Conservation (phyloP, 2,888 invertebrate genomes). For the Diplazon laetatorius region DNA sequence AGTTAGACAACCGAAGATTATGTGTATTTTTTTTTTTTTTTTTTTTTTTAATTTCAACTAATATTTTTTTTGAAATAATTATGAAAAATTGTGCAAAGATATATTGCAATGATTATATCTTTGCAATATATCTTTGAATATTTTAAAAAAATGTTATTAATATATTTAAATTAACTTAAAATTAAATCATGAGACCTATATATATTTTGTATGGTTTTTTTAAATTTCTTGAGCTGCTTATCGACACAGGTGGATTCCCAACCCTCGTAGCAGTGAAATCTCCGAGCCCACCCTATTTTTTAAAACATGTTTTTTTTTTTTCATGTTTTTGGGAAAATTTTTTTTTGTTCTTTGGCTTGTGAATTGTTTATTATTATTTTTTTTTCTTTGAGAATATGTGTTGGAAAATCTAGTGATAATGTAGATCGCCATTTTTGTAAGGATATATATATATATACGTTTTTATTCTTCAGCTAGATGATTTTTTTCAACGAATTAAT, state of each 20-base stretch:
- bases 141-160: too few relatives aligned
- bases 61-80: constrained; percentile 30
- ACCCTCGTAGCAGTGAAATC: background rate
- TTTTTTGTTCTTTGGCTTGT: background rate
- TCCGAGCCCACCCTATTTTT: background rate
- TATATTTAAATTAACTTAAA: too few relatives aligned
- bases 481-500: constrained; percentile 4
- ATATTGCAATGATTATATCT: too few relatives aligned
- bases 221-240: too few relatives aligned
- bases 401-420: background rate
- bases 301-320: too few relatives aligned
- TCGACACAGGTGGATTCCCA: too few relatives aligned
- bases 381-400: background rate
- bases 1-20: constrained; percentile 79
- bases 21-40: constrained; percentile 48
- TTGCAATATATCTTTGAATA: too few relatives aligned
- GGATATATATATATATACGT: too few relatives aligned
- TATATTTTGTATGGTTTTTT: too few relatives aligned
- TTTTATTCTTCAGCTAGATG: background rate
- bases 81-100: too few relatives aligned
- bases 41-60: constrained; percentile 32
- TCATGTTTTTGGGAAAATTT: too few relatives aligned
- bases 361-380: background rate
- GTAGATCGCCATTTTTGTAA: too few relatives aligned
- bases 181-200: constrained; percentile 1